Evolutionary conservation across 1,140 invertebrate species (phyloP).

Genomic region (Latrodectus geometricus): DNA sequence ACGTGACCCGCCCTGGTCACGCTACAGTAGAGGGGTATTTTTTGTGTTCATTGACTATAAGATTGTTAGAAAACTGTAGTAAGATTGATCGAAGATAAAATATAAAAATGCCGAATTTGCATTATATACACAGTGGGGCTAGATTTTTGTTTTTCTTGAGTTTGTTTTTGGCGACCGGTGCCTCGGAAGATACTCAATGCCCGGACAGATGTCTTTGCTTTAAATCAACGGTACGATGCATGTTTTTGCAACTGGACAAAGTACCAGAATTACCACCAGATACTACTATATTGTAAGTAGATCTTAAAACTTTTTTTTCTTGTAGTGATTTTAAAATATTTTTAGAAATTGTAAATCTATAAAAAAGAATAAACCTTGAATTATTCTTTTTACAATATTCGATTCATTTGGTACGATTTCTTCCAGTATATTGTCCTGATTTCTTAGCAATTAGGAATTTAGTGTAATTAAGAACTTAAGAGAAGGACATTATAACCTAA

Average conservation of each 20-base stretch:
- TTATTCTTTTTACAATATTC: too few relatives aligned
- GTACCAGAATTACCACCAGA: slow-evolving; percentile 77
- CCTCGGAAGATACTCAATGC: slow-evolving; percentile 70
- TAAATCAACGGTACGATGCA: slow-evolving; percentile 79
- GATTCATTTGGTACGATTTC: too few relatives aligned
- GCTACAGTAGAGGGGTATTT: background rate
- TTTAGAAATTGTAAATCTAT: too few relatives aligned
- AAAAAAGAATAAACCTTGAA: too few relatives aligned
- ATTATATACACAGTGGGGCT: background rate
- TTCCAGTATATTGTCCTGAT: too few relatives aligned
- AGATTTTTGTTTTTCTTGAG: background rate
- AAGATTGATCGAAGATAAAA: too few relatives aligned
- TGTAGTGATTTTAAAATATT: too few relatives aligned
- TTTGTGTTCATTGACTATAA: background rate
- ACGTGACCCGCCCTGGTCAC: background rate
- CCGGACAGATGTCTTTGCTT: slow-evolving; percentile 80
- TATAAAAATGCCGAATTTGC: background rate
- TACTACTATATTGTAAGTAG: slow-evolving; percentile 82
- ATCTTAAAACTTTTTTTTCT: background rate
- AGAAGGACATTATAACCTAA: too few relatives aligned
- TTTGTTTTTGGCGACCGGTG: background rate
- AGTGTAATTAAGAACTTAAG: too few relatives aligned
- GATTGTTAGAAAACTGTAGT: too few relatives aligned
- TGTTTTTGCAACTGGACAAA: slow-evolving; percentile 77
- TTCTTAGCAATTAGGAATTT: too few relatives aligned